These are phyloP conservation scores for Polietes domitor DNA, from an alignment of 2,888 invertebrate species.

Conservation along the genomic window DNA sequence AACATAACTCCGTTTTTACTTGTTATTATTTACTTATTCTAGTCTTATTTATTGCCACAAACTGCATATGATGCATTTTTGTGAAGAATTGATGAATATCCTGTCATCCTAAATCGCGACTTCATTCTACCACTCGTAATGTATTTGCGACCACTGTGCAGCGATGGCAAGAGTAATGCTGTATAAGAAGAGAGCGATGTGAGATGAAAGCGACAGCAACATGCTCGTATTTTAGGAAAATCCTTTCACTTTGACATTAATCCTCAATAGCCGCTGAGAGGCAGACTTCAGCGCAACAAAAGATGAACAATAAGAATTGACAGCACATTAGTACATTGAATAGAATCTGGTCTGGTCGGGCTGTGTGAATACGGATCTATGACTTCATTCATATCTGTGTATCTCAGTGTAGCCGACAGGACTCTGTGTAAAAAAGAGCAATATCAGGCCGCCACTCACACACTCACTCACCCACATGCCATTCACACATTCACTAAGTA, in stretches of 20 bases:
- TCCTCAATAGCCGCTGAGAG: conserved; percentile 67
- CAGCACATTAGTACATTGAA: conserved; percentile 56
- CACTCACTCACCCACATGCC: not conserved
- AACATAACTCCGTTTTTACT: too few relatives aligned
- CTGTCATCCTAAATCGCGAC: too few relatives aligned
- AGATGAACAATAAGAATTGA: conserved; percentile 65
- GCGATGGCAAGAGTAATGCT: not conserved
- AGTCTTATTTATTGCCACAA: too few relatives aligned
- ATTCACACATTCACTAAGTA: not conserved
- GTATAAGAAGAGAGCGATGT: not conserved
- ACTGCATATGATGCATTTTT: too few relatives aligned
- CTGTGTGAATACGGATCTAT: not conserved
- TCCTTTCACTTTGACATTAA: conserved; percentile 70
- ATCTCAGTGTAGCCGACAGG: not conserved
- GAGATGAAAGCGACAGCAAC: conserved; percentile 35
- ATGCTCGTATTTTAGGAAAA: conserved; percentile 59
- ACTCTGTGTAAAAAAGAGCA: not conserved
- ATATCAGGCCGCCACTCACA: not conserved
- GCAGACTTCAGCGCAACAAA: conserved; percentile 65
- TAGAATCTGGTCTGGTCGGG: not conserved
- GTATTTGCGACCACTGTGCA: not conserved
- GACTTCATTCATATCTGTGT: not conserved
- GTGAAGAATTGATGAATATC: too few relatives aligned
- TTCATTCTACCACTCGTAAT: too few relatives aligned
- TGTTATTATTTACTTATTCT: too few relatives aligned